Base-by-base conservation (phyloP, 2,113 vertebrate species). In the Lycaon pictus region DNA sequence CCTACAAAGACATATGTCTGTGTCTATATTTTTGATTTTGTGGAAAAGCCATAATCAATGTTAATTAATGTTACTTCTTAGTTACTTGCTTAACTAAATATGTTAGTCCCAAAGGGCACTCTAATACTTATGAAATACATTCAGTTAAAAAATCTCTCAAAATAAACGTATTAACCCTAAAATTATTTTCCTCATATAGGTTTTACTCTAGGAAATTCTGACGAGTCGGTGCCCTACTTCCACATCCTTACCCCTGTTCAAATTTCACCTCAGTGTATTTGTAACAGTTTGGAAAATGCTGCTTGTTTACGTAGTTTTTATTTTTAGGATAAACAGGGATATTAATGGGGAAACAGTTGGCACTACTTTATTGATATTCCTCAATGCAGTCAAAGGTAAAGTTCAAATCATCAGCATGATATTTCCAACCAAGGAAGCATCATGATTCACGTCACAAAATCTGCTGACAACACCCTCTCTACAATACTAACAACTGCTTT, bases 321-420 rank as follows among this genome's bases (percentile, higher is more conserved):
- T 77, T 96, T 67, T 25, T 92, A 96, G 65, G 83, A 95, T 93
- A 95, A 97, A 81, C 9, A 82, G 80, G n/a, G 53, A 19, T 87
- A 71, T 96, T 95, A 80, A 48, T 80, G 17, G 74, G 90, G 8
- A 63, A 77, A 60, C 0, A 5, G 9, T 17, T 81, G 53, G 60
- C 16, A 15, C 9, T 3, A 63, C 77, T 97, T 58, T 90, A 27
- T 55, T 95, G 87, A 48, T 97, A 69, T 69, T 32, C 72, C 74
- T 96, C 84, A 72, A 72, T 84, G 89, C 82, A 95, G 85, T 25
- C 32, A 60, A 85, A 96, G 25, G 0, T 35, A 84, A 87, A 58
- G 37, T 67, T 97, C 0, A 0, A 83, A 85, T 62, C 65, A 67
- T 95, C 67, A 37, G 2, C 43, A 37, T 12, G 7, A 0, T 2